Percentiles rank a stretch among this genome's conserved stretches.
These are phyloP conservation scores for Nesidiocoris tenuis DNA, from an alignment of 2,888 invertebrate species.

Conservation along the genomic window DNA sequence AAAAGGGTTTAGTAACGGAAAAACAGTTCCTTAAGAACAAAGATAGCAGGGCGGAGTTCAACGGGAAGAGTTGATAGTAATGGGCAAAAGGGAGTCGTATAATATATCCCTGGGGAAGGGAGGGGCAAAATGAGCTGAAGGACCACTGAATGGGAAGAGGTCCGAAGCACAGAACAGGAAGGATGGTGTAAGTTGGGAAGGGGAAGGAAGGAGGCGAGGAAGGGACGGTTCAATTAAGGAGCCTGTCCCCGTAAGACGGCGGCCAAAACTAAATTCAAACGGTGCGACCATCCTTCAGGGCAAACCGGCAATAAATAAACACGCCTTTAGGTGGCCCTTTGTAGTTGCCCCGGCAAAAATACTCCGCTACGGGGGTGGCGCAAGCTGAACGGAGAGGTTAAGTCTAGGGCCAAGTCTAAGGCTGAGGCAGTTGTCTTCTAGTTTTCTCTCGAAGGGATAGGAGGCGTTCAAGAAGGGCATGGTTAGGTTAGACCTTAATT, in stretches of 20 bases:
- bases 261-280: slow-evolving; percentile 51
- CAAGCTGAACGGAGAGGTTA: background rate
- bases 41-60: background rate
- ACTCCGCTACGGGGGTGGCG: slow-evolving; percentile 39
- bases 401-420: background rate
- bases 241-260: slow-evolving; percentile 46
- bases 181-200: slow-evolving; percentile 14
- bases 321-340: slow-evolving; percentile 48
- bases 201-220: slow-evolving; percentile 27
- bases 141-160: too few species aligned
- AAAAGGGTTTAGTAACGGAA: slow-evolving; percentile 30
- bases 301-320: slow-evolving; percentile 51
- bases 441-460: background rate
- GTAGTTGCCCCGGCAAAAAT: slow-evolving; percentile 48
- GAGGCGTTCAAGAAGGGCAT: slow-evolving; percentile 10
- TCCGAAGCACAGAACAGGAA: too few species aligned
- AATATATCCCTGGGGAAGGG: slow-evolving; percentile 21
- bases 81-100: slow-evolving; percentile 37
- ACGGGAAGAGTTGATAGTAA: slow-evolving; percentile 34
- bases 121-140: background rate
- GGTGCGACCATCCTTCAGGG: slow-evolving; percentile 50
- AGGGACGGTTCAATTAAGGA: slow-evolving; percentile 45
- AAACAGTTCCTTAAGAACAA: slow-evolving; percentile 13
- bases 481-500: slow-evolving; percentile 47
- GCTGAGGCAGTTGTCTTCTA: background rate